Base-by-base conservation (phyloP, 2,888 invertebrate species). In the Acanthococcus lagerstroemiae region DNA sequence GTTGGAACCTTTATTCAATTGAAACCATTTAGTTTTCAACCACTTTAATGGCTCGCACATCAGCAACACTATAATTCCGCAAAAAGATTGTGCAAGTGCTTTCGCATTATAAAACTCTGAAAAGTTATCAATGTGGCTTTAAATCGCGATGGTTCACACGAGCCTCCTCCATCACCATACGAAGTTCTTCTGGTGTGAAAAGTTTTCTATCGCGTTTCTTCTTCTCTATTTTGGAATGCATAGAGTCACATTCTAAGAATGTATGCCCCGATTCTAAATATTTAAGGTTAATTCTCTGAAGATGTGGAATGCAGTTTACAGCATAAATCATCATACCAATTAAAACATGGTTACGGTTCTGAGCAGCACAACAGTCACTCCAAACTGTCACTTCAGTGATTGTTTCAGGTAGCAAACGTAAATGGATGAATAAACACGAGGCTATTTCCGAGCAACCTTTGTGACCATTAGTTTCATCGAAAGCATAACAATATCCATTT, bases 261-360 rank as follows among this genome's bases (percentile, higher is more conserved):
- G 55, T 54, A 54, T 54, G 55, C 12, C 55, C 55, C 12, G 24
- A 55, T 26, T 55, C 55, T 17, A 55, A 24, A 24, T 55, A 25
- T 26, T 55, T 55, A 21, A 55, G 7, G 24, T 21, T 26, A 12
- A 55, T 55, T n/a, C 24, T 25, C 12, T 55, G 22, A 1, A 55
- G 25, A 24, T 22, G n/a, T 19, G 55, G 55, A 25, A 25, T 22
- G 15, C 9, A 9, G 22, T 55, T 22, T 15, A 55, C 25, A 22
- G 24, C 22, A 15, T 25, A 55, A 22, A 55, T 55, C 24, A 55
- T 15, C 12, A 25, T 24, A 22, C 22, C n/a, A 9, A 55, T 26
- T 7, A 55, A 24, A 17, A 19, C 19, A 12, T 26, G 24, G 17
- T 55, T 55, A 55, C 55, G 55, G 24, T 55, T 55, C 17, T 55